A percentile compares a stretch with the other conserved stretches of the same genome.
Conservation (phyloP, 35 echinoderm and acorn worm species). For the Diadema setosum region DNA sequence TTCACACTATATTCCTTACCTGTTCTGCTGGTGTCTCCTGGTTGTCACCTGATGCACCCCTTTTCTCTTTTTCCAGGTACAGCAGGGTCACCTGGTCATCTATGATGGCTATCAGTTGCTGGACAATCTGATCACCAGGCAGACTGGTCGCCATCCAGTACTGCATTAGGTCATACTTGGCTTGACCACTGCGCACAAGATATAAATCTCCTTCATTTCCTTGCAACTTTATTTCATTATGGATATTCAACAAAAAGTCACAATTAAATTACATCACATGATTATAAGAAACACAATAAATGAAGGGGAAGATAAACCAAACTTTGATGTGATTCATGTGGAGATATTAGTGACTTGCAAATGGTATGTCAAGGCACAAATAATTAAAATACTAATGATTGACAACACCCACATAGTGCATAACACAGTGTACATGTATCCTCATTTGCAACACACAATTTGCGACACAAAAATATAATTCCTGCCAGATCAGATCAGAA, state of each 20-base stretch:
- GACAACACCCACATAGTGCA: no score
- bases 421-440: no score
- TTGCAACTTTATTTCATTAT: not conserved
- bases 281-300: not conserved
- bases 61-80: conserved; percentile 39
- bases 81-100: conserved; percentile 54
- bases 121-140: conserved; percentile 19
- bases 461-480: no score
- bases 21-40: conserved; percentile 11
- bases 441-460: no score
- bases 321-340: not conserved
- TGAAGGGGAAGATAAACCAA: not conserved
- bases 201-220: not conserved
- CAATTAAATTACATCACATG: not conserved
- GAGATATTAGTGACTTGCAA: not conserved
- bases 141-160: conserved; percentile 56
- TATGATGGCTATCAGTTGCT: conserved; percentile 15
- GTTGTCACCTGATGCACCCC: not conserved
- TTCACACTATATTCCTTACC: not conserved
- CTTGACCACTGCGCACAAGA: conserved; percentile 32
- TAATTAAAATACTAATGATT: no score
- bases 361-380: no score
- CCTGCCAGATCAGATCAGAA: no score
- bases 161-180: conserved; percentile 68
- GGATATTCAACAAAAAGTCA: not conserved